These are phyloP conservation scores for Oenanthe melanoleuca DNA, from an alignment of 2,113 vertebrate species.

Conservation along the genomic window DNA sequence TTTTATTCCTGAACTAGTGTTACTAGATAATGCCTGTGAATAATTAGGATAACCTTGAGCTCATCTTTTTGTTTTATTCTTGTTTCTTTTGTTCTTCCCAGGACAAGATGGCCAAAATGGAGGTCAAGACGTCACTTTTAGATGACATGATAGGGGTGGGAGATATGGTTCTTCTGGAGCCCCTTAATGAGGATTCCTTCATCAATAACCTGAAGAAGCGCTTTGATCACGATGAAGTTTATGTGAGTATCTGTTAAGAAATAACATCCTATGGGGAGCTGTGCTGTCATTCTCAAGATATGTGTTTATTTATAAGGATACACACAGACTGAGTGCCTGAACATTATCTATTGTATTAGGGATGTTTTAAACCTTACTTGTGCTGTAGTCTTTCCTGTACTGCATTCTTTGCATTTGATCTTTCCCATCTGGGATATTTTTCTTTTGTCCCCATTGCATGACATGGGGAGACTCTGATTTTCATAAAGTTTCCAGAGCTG, in stretches of 20 bases:
- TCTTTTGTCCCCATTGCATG: neutral
- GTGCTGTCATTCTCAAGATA: neutral
- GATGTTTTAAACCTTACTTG: neutral
- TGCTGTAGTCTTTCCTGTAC: neutral
- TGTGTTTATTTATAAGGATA: neutral
- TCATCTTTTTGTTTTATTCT: neutral
- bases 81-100: conserved; percentile 37
- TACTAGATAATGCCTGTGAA: neutral
- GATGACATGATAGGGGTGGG: conserved; percentile 98
- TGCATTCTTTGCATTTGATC: neutral
- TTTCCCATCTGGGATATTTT: neutral
- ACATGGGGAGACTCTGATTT: neutral
- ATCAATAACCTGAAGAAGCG: conserved; percentile 91
- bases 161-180: conserved; percentile 97
- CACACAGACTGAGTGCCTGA: neutral
- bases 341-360: neutral
- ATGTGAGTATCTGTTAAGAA: conserved; percentile 81
- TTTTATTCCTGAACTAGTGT: neutral
- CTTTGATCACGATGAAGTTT: conserved; percentile 94
- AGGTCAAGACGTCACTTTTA: conserved; percentile 95
- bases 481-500: neutral
- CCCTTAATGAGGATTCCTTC: conserved; percentile 90
- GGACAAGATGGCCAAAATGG: conserved; percentile 89
- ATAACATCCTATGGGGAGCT: neutral
- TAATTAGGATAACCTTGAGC: neutral